Percentiles rank a stretch among this genome's conserved stretches.
Conservation (phyloP, 1,140 invertebrate genomes). For the Pinna nobilis region DNA sequence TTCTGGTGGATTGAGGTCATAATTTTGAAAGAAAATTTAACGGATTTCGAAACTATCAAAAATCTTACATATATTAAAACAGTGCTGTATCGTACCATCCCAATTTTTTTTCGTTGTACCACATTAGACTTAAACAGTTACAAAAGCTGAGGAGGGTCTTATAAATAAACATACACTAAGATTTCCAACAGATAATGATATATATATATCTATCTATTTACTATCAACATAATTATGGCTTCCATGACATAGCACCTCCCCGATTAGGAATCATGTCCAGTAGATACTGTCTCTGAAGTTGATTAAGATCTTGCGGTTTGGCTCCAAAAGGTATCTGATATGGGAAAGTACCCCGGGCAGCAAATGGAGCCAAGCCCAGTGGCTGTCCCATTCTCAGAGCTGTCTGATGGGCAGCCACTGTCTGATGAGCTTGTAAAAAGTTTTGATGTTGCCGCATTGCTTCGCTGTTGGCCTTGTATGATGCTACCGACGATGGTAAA, state of each 20-base stretch:
- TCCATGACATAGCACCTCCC: slow-evolving; percentile 64
- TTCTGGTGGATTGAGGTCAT: too few relatives aligned
- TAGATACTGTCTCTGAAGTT: slow-evolving; percentile 93
- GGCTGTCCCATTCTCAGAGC: slow-evolving; percentile 64
- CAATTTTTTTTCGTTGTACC: too few relatives aligned
- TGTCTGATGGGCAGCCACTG: slow-evolving; percentile 63
- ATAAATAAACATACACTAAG: too few relatives aligned
- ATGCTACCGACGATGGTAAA: slow-evolving; percentile 31
- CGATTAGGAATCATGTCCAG: slow-evolving; percentile 89
- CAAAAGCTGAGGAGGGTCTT: too few relatives aligned
- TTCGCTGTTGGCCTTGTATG: slow-evolving; percentile 58
- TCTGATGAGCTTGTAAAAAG: slow-evolving; percentile 66
- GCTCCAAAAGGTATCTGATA: slow-evolving; percentile 73
- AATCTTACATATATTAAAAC: too few relatives aligned
- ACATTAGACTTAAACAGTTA: too few relatives aligned
- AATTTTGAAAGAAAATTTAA: too few relatives aligned
- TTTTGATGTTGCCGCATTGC: slow-evolving; percentile 67
- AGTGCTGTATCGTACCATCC: too few relatives aligned
- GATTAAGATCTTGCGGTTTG: slow-evolving; percentile 77
- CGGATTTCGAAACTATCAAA: too few relatives aligned
- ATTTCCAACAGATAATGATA: too few relatives aligned
- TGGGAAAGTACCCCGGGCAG: slow-evolving; percentile 65
- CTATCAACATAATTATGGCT: too few relatives aligned
- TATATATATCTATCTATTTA: too few relatives aligned
- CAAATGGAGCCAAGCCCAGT: slow-evolving; percentile 63